Conservation (phyloP, 2,888 invertebrate species). For the Branchellion lobata region DNA sequence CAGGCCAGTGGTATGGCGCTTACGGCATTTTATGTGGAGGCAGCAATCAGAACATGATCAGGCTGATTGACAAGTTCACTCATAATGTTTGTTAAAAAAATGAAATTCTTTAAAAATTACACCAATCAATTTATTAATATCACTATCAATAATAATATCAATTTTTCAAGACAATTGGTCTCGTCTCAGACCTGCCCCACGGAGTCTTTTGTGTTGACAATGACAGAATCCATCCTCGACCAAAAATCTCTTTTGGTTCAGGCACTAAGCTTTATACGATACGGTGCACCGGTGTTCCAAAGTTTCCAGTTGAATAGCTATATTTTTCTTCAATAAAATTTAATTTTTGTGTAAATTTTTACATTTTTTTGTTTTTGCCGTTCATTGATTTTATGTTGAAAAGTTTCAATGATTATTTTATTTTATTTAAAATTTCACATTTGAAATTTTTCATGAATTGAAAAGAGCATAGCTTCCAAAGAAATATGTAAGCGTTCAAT, state of each 20-base stretch:
- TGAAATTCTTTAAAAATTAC: no score
- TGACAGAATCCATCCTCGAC: background rate
- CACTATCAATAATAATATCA: no score
- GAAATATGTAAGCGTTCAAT: no score
- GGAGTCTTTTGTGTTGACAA: conserved; percentile 28
- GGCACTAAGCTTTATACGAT: background rate
- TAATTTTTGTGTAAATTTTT: background rate
- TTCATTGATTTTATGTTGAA: background rate
- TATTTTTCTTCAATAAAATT: background rate
- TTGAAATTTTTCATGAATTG: no score
- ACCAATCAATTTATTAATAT: no score
- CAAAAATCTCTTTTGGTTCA: conserved; percentile 16
- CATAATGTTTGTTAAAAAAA: conserved; percentile 17
- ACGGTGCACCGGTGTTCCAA: background rate
- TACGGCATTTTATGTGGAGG: conserved; percentile 16
- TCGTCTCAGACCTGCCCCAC: background rate
- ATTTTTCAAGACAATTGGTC: conserved; percentile 12
- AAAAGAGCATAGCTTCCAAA: no score
- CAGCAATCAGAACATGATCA: background rate
- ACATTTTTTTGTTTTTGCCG: background rate
- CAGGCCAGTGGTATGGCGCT: conserved; percentile 23
- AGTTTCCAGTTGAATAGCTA: background rate
- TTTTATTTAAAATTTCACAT: no score
- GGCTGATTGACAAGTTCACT: conserved; percentile 4
- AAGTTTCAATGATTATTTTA: no score